These are phyloP conservation scores for Pseudochirops corinnae DNA, from an alignment of 2,797 vertebrate species.

Conservation along the genomic window DNA sequence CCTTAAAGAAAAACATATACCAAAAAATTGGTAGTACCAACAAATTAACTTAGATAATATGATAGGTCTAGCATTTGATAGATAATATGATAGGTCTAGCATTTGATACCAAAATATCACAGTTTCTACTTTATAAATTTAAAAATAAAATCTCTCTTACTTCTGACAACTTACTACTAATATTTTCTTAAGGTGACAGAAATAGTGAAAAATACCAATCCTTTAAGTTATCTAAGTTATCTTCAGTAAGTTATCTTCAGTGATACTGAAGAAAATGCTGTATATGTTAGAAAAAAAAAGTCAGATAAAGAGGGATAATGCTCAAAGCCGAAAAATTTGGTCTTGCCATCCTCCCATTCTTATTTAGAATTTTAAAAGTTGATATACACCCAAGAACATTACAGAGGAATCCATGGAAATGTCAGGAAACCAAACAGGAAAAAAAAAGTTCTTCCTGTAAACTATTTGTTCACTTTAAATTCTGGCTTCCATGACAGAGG, in stretches of 20 bases:
- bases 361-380: neutral
- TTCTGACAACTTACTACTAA: neutral
- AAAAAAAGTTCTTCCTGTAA: neutral
- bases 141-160: neutral
- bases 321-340: neutral
- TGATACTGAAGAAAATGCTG: neutral
- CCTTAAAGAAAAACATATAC: conserved; percentile 84
- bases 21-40: neutral
- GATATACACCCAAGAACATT: neutral
- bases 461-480: neutral
- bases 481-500: neutral
- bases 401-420: neutral
- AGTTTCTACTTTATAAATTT: neutral
- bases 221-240: neutral
- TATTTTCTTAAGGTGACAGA: neutral
- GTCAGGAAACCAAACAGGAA: neutral
- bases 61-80: neutral
- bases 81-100: neutral
- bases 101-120: neutral
- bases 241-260: neutral
- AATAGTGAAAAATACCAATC: neutral
- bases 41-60: neutral
- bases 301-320: neutral
- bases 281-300: neutral
- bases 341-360: neutral